Evolutionary conservation across 2,113 vertebrate genomes (phyloP), one percentile per base, ranked within the genome.

Genomic region (Ctenodactylus gundi): DNA sequence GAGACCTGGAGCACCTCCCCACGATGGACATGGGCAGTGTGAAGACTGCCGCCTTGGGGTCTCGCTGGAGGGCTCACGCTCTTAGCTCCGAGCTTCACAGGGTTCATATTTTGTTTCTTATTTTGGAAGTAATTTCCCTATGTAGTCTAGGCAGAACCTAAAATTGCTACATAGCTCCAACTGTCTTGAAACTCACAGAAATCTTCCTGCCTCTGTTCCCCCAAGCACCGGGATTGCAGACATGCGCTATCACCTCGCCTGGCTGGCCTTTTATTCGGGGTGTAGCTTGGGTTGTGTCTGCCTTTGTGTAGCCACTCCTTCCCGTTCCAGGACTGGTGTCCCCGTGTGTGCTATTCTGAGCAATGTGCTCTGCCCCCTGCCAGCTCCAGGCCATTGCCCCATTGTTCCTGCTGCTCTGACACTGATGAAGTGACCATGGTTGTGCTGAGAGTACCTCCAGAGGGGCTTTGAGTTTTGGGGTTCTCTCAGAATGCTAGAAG

Each of bases 1-100:
- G 4, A 11, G 15, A 29, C 29, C 29, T n/a, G 29, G 17, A 9
- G 7, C 6, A 1, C 5, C 17, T 8, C 29, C 25, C 41, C 17
- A 7, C 31, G 29, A 23, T 8, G 73, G 41, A 53, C 27, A 1
- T 23, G 88, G 29, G 23, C 39, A 10, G 25, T 34, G 29, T 31
- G 39, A 27, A 55, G 51, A 57, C 51, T 41, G n/a, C 15, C 18
- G 18, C 10, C n/a, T 25, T 21, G 7, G 20, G 31, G 4, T 49
- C 53, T 51, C 34, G 25, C 34, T 41, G 25, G 44, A 39, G 53
- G 39, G 7, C 9, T 1, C 12, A 6, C 44, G n/a, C 44, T 18
- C 14, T 12, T 9, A 17, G 21, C 76, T 85, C 51, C 46, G 51
- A 68, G 6, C 25, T 7, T n/a, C 4, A 44, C 21, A 27, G 67